Base-by-base conservation (phyloP, 2,113 vertebrate species). In the Smithornis capensis region DNA sequence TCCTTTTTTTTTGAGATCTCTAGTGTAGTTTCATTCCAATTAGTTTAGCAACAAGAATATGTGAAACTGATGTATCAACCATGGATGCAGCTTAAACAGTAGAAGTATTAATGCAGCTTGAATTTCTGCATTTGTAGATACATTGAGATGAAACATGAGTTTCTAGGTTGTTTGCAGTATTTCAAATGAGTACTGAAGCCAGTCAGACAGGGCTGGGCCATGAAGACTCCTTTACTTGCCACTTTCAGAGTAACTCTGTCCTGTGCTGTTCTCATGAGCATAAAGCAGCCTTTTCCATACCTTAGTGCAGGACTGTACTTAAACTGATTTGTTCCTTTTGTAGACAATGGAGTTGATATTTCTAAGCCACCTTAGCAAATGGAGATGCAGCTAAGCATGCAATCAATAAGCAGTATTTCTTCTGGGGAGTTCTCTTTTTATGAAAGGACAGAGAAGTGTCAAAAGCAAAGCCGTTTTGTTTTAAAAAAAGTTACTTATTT, bases 261-360 rank as follows among this genome's bases (percentile, higher is more conserved):
- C 24, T 37, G 6, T 69, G 28, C 44, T 75, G 5, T 83, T 88
- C 35, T 60, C 14, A 14, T 0, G 0, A n/a, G 25, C 25, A 50
- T 45, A 24, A 52, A 75, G 12, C 24, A 64, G 33, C 27, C 24
- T 83, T 80, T 86, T 79, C 44, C 24, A 23, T 65, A 49, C 38
- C 11, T 35, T 47, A 1, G 0, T n/a, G 22, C 60, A 68, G 49
- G 47, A 18, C 40, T 64, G 0, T 5, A 45, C 15, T 21, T 60
- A 24, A 69, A 53, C 12, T 68, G 23, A 19, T 44, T 53, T 91
- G 25, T 57, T 87, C 28, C 27, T 78, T 50, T 50, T 55, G 12
- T 82, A 21, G 42, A 33, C 47, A 55, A 25, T 65, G 14, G 37
- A 73, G 19, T 10, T 74, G 14, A 2, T 87, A 29, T 82, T 93